Evolutionary conservation across 2,888 invertebrate genomes (phyloP), one percentile per base, ranked within the genome.

Genomic region (Belgica antarctica): DNA sequence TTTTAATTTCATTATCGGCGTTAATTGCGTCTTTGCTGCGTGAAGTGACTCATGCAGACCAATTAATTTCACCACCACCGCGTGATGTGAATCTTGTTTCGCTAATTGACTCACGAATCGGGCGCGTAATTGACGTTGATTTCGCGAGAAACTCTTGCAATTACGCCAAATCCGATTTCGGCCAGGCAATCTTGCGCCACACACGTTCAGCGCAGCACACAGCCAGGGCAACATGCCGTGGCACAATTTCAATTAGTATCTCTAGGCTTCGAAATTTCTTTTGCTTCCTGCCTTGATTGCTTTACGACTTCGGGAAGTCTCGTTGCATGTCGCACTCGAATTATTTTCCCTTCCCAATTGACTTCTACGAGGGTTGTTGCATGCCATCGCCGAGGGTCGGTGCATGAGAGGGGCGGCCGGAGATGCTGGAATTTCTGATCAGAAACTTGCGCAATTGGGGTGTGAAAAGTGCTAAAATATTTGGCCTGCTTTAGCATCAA

Each of bases 291-390:
- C 28, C 19, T 15, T 3, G 19, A 28, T 17, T 47, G 47, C 25
- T 68, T 68, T 31, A 68, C 34, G 57, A 52, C 22, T 27, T 57
- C 52, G 57, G 68, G 68, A 68, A 68, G 57, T 68, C 57, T 34
- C 68, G 57, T 68, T 2, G 68, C 68, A 28, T 68, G 68, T 57
- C 34, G 25, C 46, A 24, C 10, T 12, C n/a, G 28, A 34, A 62
- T 62, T 62, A 62, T n/a, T n/a, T n/a, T n/a, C n/a, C n/a, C n/a
- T 28, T 17, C 28, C 8, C 61, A 52, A 52, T 22, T 19, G 7
- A 52, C 22, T 12, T n/a, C 41, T 15, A 15, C 3, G 41, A 41
- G 41, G 41, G 41, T n/a, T 41, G 41, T 41, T 41, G 41, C 41
- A 41, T 41, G n/a, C n/a, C n/a, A n/a, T n/a, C n/a, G 34, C 12